Conservation (phyloP, 2,888 invertebrate species). For the Oligia latruncula region DNA sequence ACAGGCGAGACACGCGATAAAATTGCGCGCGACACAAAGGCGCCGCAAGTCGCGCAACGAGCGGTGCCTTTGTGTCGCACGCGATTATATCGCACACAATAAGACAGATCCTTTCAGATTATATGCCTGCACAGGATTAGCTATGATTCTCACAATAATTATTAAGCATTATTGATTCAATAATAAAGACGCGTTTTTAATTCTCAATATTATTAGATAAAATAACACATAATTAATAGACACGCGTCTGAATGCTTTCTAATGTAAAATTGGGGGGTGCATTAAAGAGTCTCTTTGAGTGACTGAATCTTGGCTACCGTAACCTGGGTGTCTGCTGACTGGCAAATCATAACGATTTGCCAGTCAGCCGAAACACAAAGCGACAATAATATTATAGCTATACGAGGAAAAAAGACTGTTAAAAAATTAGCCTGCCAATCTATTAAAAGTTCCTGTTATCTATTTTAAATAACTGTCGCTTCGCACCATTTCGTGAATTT, state of each 20-base stretch:
- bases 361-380: background rate
- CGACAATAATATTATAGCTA: background rate
- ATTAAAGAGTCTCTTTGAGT: background rate
- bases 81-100: no score
- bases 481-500: slow-evolving; percentile 22
- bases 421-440: no score
- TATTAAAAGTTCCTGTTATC: background rate
- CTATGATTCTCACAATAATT: background rate
- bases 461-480: background rate
- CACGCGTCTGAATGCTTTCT: background rate
- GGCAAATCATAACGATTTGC: no score
- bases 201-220: background rate
- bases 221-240: no score
- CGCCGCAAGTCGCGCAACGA: no score
- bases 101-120: background rate
- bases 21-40: no score
- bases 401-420: background rate
- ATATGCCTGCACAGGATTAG: background rate
- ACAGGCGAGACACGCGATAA: no score
- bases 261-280: background rate
- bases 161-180: background rate
- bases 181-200: background rate
- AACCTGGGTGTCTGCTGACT: no score
- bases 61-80: no score
- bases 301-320: background rate